Evolutionary conservation across 2,113 vertebrate species (phyloP), one percentile per base, ranked within the genome.

Genomic region (Hystrix cristata): DNA sequence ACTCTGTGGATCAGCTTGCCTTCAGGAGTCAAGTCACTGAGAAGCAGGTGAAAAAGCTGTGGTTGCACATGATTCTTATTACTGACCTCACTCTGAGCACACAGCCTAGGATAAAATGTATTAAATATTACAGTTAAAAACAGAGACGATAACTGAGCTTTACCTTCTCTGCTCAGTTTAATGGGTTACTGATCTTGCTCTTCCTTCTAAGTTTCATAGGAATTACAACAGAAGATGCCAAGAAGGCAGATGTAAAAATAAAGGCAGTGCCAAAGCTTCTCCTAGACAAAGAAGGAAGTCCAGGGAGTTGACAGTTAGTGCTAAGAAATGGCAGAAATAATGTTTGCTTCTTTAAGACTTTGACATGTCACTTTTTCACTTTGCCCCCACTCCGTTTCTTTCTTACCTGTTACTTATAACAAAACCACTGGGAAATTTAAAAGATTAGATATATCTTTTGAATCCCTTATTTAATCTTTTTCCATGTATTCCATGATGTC

Each of bases 361-460:
- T 53, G 38, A n/a, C 80, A 21, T 55, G 65, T 82, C 57, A 76
- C 65, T 60, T 87, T 53, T 59, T 86, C 11, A 81, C 25, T 84
- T 62, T 72, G 71, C 12, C 43, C 69, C n/a, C 38, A 62, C 60
- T 43, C 87, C 64, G 57, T 85, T 92, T 59, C 71, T 79, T 34
- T 23, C 55, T 29, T 71, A 62, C n/a, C 29, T 88, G 19, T 53
- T 94, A 27, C 72, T 94, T 72, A 83, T 34, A 80, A 79, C 27
- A 88, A 92, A 82, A 78, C 7, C 18, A 48, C 51, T 82, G 34
- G n/a, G 64, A 95, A 92, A 82, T 25, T 34, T 31, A 88, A 85
- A 96, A 84, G 34, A 25, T 74, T 15, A 38, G 19, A 25, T 57
- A 3, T 69, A 18, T 72, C 53, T 51, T 94, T 60, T 91, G 9